A percentile compares a stretch with the other conserved stretches of the same genome.
phyloP scores from a whole-genome alignment of 2,888 invertebrate species.

The Drosophila testacea region DNA sequence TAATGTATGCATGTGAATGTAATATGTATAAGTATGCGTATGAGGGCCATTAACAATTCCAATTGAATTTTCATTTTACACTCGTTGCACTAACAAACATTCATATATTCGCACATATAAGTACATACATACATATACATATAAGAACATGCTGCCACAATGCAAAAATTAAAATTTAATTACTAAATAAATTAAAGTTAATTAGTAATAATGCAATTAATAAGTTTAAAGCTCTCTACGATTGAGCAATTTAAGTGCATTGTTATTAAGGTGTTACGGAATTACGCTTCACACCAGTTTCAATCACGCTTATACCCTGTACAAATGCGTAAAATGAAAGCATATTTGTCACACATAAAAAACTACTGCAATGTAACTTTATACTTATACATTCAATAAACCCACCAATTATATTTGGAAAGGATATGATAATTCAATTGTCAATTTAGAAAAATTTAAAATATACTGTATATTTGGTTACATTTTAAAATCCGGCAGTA shows the following conservation, averaged over 20 bases:
- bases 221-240: constrained; percentile 14
- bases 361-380: too few species aligned
- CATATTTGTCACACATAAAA: too few species aligned
- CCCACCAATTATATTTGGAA: background rate
- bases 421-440: background rate
- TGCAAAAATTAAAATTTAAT: constrained; percentile 58
- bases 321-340: background rate
- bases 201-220: constrained; percentile 54
- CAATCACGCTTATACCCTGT: background rate
- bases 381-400: too few species aligned
- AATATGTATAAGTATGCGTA: constrained; percentile 3
- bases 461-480: background rate
- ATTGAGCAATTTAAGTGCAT: constrained; percentile 23
- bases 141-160: constrained; percentile 22
- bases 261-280: background rate
- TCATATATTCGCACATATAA: constrained; percentile 3
- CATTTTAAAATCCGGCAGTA: background rate
- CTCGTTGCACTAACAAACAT: constrained; percentile 16
- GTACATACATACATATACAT: background rate
- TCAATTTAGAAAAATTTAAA: background rate
- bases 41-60: constrained; percentile 59
- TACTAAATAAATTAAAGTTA: constrained; percentile 58
- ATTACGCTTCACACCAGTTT: background rate
- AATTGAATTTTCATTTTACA: constrained; percentile 57
- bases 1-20: background rate